Base-by-base conservation (phyloP, 2,113 vertebrate genomes). In the Coturnix japonica region DNA sequence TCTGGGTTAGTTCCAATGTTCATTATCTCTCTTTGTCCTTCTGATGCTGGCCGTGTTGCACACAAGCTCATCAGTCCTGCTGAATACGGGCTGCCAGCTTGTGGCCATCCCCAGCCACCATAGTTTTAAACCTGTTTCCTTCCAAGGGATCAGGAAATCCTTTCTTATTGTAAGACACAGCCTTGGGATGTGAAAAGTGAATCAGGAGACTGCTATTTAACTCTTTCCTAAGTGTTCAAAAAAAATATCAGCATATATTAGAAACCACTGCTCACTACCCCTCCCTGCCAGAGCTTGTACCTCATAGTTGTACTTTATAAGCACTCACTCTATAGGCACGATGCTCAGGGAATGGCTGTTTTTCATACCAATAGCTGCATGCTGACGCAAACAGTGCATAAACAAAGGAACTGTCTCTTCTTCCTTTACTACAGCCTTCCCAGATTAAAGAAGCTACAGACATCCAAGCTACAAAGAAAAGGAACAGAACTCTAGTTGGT, bases 1-100 rank as follows among this genome's bases (percentile, higher is more conserved):
- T 80, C 76, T 70, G 85, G 90, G 73, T 76, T 91, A 9, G 78
- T 65, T 93, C 79, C 75, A 39, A 11, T 69, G 87, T 79, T 87
- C 85, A 72, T 85, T 61, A 47, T 54, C 60, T 73, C 67, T 53
- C 82, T 77, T 92, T 90, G 73, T 89, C 91, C 76, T 35, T 59
- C 81, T 61, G 87, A 8, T 35, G 71, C 46, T 67, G 82, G 19
- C 91, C 66, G 33, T 60, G 28, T 13, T 69, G 59, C 60, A 33
- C 30, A 13, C 60, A n/a, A 21, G 47, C 37, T 31, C 22, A 23
- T 41, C 76, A 6, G 61, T 72, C 60, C 72, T 39, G 64, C 85
- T 47, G 49, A 67, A 69, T 11, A 31, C 5, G 8, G n/a, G 57
- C 53, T 43, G 61, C 6, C 20, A 22, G 8, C 33, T 23, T 10